Percentiles rank a stretch among this genome's conserved stretches.
phyloP scores from a whole-genome alignment of 1,140 invertebrate genomes.

The Procambarus clarkii region DNA sequence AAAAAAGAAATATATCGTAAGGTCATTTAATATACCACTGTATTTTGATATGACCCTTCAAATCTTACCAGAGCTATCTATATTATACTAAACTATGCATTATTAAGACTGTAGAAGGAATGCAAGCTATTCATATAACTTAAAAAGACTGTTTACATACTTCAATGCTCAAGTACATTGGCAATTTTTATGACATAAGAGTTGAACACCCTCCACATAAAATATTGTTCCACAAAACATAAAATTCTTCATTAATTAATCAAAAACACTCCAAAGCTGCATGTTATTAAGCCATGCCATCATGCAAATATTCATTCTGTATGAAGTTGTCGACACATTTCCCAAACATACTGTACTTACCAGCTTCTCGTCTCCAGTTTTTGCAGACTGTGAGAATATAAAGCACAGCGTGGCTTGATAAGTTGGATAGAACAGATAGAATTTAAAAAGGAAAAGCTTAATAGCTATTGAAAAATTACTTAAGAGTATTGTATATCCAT shows the following conservation, averaged over 20 bases:
- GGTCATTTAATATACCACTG: too few relatives aligned
- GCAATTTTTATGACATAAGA: neutral
- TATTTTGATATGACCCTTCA: too few relatives aligned
- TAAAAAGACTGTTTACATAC: too few relatives aligned
- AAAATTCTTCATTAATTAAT: neutral
- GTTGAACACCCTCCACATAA: neutral
- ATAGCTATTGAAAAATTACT: neutral
- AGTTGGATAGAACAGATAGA: neutral
- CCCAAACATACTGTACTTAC: conserved; percentile 17
- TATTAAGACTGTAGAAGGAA: too few relatives aligned
- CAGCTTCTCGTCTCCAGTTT: conserved; percentile 42
- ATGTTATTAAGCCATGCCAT: neutral
- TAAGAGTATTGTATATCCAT: neutral
- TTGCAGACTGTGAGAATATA: conserved; percentile 45
- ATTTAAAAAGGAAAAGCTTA: neutral
- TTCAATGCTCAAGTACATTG: too few relatives aligned
- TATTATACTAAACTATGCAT: too few relatives aligned
- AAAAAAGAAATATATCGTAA: too few relatives aligned
- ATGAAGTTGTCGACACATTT: neutral
- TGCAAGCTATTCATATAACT: too few relatives aligned
- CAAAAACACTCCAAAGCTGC: neutral
- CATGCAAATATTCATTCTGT: neutral
- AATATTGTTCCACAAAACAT: neutral
- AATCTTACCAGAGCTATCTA: too few relatives aligned
- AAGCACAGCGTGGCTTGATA: conserved; percentile 10